phyloP scores from a whole-genome alignment of 2,113 vertebrate genomes.

The Tringa solitaria region DNA sequence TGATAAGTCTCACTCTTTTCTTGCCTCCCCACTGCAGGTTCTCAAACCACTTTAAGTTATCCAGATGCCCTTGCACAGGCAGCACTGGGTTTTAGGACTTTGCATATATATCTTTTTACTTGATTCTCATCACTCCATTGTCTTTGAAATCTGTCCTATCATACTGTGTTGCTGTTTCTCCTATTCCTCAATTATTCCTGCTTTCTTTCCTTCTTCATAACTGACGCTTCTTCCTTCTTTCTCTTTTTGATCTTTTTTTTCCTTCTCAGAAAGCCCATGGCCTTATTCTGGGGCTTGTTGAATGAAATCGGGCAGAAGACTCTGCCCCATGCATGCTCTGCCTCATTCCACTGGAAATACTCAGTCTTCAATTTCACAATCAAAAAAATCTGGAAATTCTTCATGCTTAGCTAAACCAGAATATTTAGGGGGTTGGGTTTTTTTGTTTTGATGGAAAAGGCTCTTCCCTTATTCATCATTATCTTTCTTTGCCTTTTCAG shows the following conservation, averaged over 20 bases:
- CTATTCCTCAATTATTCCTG: neutral
- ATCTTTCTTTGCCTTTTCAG: neutral
- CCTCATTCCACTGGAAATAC: neutral
- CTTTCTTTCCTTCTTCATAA: neutral
- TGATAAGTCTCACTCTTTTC: neutral
- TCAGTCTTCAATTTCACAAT: neutral
- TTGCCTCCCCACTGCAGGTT: neutral
- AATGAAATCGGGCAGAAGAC: neutral
- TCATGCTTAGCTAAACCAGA: neutral
- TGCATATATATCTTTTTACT: neutral
- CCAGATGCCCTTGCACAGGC: neutral
- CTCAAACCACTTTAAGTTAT: neutral
- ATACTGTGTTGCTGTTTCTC: neutral
- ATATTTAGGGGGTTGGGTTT: neutral
- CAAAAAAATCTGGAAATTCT: neutral
- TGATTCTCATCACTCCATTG: neutral
- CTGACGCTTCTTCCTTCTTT: neutral
- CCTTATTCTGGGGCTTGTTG: neutral
- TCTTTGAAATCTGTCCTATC: neutral
- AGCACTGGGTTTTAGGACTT: neutral
- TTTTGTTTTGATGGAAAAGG: neutral
- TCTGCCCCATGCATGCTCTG: neutral
- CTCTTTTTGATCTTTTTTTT: neutral
- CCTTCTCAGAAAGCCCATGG: neutral
- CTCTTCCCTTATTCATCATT: neutral